phyloP scores from a whole-genome alignment of 2,113 vertebrate species.

The Platichthys stellatus region DNA sequence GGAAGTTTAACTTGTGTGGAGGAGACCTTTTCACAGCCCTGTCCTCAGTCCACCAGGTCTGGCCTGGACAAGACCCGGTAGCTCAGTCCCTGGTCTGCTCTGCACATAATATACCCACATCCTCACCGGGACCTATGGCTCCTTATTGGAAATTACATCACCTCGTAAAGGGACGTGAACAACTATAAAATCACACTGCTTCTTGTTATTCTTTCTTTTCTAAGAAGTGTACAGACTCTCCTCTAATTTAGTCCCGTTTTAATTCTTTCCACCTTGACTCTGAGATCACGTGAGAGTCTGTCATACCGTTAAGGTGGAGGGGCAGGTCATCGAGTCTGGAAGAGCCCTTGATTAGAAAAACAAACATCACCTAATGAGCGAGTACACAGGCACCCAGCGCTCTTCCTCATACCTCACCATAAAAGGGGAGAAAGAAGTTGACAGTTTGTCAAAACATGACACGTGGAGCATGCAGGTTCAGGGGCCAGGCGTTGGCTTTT shows the following conservation, averaged over 20 bases:
- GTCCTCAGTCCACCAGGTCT: constrained; percentile 40
- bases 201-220: constrained; percentile 54
- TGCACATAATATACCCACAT: constrained; percentile 46
- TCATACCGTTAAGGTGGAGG: constrained; percentile 24
- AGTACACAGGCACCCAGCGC: constrained; percentile 6
- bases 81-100: constrained; percentile 43
- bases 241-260: constrained; percentile 29
- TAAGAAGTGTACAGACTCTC: background rate
- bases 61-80: constrained; percentile 23
- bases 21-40: background rate
- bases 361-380: constrained; percentile 29
- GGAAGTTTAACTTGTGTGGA: too few relatives aligned
- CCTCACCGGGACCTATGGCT: constrained; percentile 38
- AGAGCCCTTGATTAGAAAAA: constrained; percentile 63
- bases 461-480: constrained; percentile 41
- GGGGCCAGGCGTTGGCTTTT: constrained; percentile 19
- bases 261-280: constrained; percentile 19
- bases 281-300: constrained; percentile 34
- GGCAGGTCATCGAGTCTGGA: constrained; percentile 3
- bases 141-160: constrained; percentile 74
- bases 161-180: constrained; percentile 66
- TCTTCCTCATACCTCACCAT: constrained; percentile 22
- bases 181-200: constrained; percentile 53
- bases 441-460: constrained; percentile 69
- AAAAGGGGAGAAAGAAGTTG: constrained; percentile 13